Evolutionary conservation across 2,797 vertebrate genomes (phyloP), one percentile per base, ranked within the genome.

Genomic region (Perodicticus potto): DNA sequence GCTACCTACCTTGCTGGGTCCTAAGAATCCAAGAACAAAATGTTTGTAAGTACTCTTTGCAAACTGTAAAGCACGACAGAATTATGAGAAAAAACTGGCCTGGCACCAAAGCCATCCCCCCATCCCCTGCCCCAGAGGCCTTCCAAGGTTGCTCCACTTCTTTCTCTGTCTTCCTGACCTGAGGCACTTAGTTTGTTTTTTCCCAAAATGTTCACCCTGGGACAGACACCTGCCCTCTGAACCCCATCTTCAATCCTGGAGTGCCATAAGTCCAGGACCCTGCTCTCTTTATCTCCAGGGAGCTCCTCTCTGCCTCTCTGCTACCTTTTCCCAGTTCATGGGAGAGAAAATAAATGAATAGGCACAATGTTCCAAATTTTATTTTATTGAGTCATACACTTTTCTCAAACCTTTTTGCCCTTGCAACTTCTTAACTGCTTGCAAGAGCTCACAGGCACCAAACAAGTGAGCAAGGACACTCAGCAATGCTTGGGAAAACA

Each of bases 11-110:
- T 63, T 55, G 20, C 22, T 70, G 65, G 45, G 32, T 78, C 20
- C 32, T 37, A 32, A 93, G 37, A 91, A 76, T 81, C 67, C 72
- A 95, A 89, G 10, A 80, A 89, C 32, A 20, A 83, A 70, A 84
- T 67, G 23, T 74, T 87, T 73, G 19, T 65, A 89, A 94, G 77
- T 40, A 57, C 7, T 86, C 67, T 95, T 92, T 85, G 69, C 43
- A 91, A 93, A 85, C 55, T 63, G 7, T 34, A 74, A 94, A 82
- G 34, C 29, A 67, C 37, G 80, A 72, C 70, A 92, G 57, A 91
- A 93, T 91, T 89, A 45, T 53, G 32, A 92, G 43, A 88, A 89
- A 57, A 77, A 72, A 81, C 43, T 91, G 57, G 43, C 69, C 25
- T 67, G 13, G 49, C 27, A 57, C 61, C 81, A 80, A 95, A 92